Percentiles rank a stretch among this genome's conserved stretches.
Evolutionary conservation across 2,888 invertebrate species (phyloP).

Genomic region (Drosophila quinaria): DNA sequence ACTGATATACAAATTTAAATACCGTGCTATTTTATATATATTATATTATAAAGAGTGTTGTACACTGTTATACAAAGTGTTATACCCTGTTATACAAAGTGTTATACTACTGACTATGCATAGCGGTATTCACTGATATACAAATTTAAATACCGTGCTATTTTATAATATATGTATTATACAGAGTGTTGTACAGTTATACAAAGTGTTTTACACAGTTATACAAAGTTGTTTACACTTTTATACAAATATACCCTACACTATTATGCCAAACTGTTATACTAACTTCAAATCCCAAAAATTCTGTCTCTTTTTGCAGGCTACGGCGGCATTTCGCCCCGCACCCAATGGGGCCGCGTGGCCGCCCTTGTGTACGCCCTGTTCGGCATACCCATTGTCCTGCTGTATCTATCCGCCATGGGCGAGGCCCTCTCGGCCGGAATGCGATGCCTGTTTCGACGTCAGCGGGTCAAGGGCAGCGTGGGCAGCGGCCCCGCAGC

Average conservation of each 20-base stretch:
- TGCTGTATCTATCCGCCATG: conserved; percentile 94
- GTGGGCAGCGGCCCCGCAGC: conserved; percentile 57
- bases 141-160: no score
- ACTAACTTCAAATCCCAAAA: background rate
- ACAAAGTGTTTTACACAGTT: background rate
- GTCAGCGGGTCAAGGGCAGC: conserved; percentile 79
- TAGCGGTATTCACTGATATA: no score
- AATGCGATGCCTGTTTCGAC: conserved; percentile 90
- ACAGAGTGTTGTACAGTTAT: background rate
- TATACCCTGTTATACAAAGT: background rate
- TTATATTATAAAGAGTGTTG: conserved; percentile 17
- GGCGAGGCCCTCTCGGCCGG: conserved; percentile 94
- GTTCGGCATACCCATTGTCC: conserved; percentile 94
- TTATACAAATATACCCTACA: no score
- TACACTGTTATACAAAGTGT: conserved; percentile 4
- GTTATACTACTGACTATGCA: no score
- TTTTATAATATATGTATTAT: no score
- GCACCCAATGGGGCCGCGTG: conserved; percentile 91
- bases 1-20: no score
- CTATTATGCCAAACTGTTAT: background rate
- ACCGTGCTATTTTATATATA: no score
- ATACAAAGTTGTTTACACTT: background rate
- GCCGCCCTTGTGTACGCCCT: conserved; percentile 94
- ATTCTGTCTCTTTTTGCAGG: conserved; percentile 87
- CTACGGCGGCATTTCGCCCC: conserved; percentile 93